Conservation (phyloP, 2,113 vertebrate genomes). For the Acrocephalus kingi region DNA sequence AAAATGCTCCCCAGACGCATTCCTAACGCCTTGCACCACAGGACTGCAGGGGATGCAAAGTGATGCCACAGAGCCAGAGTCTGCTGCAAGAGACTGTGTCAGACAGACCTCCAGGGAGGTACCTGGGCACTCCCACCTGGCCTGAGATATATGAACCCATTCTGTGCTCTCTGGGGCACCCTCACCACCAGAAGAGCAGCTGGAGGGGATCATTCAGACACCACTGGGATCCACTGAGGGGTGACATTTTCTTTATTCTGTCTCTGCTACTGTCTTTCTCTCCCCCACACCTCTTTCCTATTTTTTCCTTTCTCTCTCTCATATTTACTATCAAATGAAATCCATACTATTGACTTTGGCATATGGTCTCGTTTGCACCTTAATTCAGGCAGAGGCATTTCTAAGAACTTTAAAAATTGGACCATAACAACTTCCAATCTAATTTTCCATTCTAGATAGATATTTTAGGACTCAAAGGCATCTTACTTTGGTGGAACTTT, state of each 20-base stretch:
- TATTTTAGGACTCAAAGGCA: neutral
- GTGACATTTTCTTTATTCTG: neutral
- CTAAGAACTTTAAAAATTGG: neutral
- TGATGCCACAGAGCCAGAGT: neutral
- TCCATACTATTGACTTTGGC: neutral
- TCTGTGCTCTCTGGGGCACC: too few relatives aligned
- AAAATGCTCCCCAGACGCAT: neutral
- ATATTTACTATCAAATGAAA: neutral
- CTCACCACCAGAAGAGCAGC: neutral
- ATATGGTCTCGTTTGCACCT: neutral
- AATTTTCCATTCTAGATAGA: neutral
- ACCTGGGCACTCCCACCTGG: neutral
- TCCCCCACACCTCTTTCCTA: neutral
- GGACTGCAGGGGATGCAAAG: neutral
- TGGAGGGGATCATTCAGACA: neutral
- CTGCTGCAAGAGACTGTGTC: neutral
- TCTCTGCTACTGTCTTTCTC: neutral
- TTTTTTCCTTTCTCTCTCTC: neutral
- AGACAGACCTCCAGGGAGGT: neutral
- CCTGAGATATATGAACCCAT: neutral
- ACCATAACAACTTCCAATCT: neutral
- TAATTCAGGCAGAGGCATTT: neutral
- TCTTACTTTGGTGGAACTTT: neutral
- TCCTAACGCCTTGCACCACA: neutral
- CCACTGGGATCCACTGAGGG: neutral